Conservation (phyloP, 2,888 invertebrate species). For the Eucera pruinosa region DNA sequence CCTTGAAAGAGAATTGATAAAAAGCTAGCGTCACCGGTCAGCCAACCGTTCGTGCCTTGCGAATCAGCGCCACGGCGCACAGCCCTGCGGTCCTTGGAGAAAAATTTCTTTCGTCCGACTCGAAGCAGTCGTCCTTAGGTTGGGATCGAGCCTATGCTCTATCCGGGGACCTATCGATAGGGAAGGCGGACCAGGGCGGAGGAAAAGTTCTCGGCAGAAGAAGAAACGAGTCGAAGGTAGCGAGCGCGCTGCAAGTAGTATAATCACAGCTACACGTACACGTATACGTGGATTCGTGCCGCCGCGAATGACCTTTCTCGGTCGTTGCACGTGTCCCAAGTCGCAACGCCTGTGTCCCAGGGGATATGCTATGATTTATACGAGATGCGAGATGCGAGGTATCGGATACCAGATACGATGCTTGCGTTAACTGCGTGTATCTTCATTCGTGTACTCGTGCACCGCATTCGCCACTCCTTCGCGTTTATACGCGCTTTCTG, state of each 20-base stretch:
- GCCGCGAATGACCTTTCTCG: conserved; percentile 79
- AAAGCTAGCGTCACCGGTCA: conserved; percentile 56
- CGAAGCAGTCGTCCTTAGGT: conserved; percentile 86
- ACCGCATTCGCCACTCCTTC: too few species aligned
- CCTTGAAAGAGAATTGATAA: conserved; percentile 71
- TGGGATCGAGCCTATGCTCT: too few species aligned
- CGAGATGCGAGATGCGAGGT: too few species aligned
- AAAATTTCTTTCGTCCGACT: conserved; percentile 83
- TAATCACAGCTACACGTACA: conserved; percentile 43
- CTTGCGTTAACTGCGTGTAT: too few species aligned
- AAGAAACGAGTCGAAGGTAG: conserved; percentile 19
- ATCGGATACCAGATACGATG: too few species aligned
- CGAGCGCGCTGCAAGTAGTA: conserved; percentile 26
- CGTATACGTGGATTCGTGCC: conserved; percentile 76
- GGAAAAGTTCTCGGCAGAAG: background rate
- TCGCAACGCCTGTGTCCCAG: too few species aligned
- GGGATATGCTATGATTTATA: too few species aligned
- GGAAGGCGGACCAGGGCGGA: too few species aligned
- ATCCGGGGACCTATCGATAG: too few species aligned
- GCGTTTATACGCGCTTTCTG: too few species aligned
- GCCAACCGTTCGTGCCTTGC: conserved; percentile 25
- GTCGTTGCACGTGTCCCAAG: conserved; percentile 82
- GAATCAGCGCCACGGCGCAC: conserved; percentile 28
- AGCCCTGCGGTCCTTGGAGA: conserved; percentile 67
- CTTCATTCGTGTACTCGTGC: too few species aligned